phyloP scores from a whole-genome alignment of 2,888 invertebrate species.

The Aplocera efformata region DNA sequence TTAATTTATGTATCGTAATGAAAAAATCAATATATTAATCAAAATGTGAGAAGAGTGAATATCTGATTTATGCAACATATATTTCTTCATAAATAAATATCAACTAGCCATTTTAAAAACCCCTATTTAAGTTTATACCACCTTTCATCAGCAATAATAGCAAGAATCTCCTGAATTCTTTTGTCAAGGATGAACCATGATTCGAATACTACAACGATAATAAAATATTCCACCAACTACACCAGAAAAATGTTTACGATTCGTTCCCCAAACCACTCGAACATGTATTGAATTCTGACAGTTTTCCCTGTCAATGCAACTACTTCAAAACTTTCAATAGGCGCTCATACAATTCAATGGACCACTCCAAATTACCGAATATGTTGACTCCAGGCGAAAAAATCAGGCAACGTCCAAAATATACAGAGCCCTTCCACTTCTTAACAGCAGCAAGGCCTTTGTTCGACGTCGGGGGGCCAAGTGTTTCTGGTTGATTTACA shows the following conservation, averaged over 20 bases:
- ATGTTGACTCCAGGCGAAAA: constrained; percentile 41
- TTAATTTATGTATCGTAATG: too few species aligned
- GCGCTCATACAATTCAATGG: constrained; percentile 41
- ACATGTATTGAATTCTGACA: constrained; percentile 5
- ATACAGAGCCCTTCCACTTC: constrained; percentile 20
- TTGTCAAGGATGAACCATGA: too few species aligned
- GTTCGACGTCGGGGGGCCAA: constrained; percentile 25
- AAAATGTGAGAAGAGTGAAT: too few species aligned
- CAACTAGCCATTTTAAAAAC: too few species aligned
- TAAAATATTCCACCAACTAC: not conserved
- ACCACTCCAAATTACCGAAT: constrained; percentile 47
- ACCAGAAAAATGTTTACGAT: not conserved
- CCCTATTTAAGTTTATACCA: too few species aligned
- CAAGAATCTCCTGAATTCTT: too few species aligned
- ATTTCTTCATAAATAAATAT: too few species aligned
- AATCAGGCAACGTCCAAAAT: constrained; percentile 31
- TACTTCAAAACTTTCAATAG: constrained; percentile 29
- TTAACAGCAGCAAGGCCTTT: constrained; percentile 5
- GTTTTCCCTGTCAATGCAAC: constrained; percentile 22
- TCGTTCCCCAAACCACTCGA: constrained; percentile 2
- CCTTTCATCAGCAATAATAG: too few species aligned
- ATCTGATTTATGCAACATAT: too few species aligned
- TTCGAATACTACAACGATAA: too few species aligned
- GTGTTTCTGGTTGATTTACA: constrained; percentile 38
- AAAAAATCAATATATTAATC: too few species aligned